phyloP scores from a whole-genome alignment of 2,888 invertebrate species.

The Sinodicranocentrus sp. region DNA sequence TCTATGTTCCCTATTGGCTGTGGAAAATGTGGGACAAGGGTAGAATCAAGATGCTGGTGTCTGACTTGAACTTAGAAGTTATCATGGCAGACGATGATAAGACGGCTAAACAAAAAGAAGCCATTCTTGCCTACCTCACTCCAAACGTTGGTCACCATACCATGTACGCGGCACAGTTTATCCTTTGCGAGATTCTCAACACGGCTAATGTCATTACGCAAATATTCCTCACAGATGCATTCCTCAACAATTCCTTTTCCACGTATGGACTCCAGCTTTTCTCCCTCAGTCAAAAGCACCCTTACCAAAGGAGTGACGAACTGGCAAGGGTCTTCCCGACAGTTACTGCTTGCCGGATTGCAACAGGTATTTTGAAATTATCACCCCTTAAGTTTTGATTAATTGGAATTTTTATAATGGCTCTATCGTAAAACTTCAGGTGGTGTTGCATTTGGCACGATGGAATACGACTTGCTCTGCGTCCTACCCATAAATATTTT shows the following conservation, averaged over 20 bases:
- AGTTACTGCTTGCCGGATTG: conserved; percentile 68
- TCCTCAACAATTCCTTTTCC: conserved; percentile 66
- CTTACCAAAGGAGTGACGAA: conserved; percentile 65
- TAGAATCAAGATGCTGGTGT: conserved; percentile 66
- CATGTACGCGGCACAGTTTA: conserved; percentile 60
- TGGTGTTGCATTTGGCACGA: conserved; percentile 65
- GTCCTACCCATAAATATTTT: conserved; percentile 71
- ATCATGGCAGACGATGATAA: conserved; percentile 60
- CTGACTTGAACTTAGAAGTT: conserved; percentile 61
- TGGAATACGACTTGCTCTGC: conserved; percentile 71
- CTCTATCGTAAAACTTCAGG: too few relatives aligned
- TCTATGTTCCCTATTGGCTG: conserved; percentile 71
- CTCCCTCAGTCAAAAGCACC: conserved; percentile 56
- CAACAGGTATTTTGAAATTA: too few relatives aligned
- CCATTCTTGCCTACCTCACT: conserved; percentile 65
- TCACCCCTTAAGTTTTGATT: too few relatives aligned
- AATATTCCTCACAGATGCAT: conserved; percentile 64
- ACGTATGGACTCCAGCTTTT: conserved; percentile 65
- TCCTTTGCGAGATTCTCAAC: conserved; percentile 65
- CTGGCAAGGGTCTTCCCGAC: conserved; percentile 69
- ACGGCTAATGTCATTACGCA: conserved; percentile 62
- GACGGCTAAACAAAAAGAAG: conserved; percentile 62
- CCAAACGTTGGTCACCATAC: conserved; percentile 65
- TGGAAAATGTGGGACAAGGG: conserved; percentile 64
- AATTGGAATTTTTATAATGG: too few relatives aligned